phyloP scores from a whole-genome alignment of 2,797 vertebrate genomes.

The Merluccius polli region DNA sequence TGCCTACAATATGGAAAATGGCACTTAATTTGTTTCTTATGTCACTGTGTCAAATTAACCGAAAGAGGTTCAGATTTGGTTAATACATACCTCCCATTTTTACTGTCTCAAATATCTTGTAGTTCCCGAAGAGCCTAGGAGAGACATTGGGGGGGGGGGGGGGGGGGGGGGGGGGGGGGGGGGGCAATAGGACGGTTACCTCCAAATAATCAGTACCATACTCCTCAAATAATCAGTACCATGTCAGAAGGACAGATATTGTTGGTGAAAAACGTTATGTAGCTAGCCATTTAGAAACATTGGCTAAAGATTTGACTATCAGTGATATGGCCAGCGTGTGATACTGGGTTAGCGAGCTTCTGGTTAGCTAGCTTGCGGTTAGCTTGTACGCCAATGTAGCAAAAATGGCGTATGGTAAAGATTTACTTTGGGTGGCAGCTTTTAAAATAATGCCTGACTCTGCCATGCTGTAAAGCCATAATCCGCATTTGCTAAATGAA shows the following conservation, averaged over 20 bases:
- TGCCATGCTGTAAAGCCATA: not conserved
- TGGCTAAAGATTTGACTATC: not conserved
- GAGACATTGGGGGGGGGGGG: not conserved
- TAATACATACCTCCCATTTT: constrained; percentile 8
- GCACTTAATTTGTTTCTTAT: not conserved
- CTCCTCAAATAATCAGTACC: not conserved
- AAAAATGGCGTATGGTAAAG: not conserved
- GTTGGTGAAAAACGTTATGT: not conserved
- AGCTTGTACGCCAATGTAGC: not conserved
- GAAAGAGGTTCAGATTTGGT: not conserved
- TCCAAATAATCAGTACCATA: not conserved
- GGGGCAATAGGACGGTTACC: not conserved
- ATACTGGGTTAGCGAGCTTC: not conserved
- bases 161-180: not conserved
- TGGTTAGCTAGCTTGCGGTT: not conserved
- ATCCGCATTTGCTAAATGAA: not conserved
- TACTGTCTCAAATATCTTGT: not conserved
- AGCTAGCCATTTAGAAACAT: not conserved
- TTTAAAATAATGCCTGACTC: not conserved
- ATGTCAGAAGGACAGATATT: too few relatives aligned
- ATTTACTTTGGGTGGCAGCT: not conserved
- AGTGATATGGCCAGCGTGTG: not conserved
- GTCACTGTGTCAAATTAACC: not conserved
- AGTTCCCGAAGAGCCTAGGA: not conserved
- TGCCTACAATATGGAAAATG: not conserved